These are phyloP conservation scores for Nomada flava DNA, from an alignment of 2,888 invertebrate genomes.

Conservation along the genomic window DNA sequence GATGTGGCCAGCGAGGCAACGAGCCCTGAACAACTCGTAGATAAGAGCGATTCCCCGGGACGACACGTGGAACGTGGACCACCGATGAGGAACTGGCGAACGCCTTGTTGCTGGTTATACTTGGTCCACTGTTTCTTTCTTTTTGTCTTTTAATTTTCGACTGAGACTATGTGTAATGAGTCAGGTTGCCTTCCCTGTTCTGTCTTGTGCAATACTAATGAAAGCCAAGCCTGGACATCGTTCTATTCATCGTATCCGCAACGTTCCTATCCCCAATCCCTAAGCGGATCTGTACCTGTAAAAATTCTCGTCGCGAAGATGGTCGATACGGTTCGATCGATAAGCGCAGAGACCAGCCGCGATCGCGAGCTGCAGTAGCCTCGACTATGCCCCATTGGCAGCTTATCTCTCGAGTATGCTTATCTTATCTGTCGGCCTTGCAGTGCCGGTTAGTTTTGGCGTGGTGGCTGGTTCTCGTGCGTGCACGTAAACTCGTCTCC, in stretches of 20 bases:
- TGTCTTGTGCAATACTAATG: too few species aligned
- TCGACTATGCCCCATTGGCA: background rate
- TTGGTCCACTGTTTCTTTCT: too few species aligned
- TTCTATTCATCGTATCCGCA: too few species aligned
- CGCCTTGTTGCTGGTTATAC: too few species aligned
- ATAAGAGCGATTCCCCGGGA: conserved; percentile 24
- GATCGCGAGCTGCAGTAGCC: background rate
- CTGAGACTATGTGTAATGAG: too few species aligned
- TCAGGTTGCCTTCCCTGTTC: too few species aligned
- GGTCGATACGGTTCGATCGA: conserved; percentile 6
- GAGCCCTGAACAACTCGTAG: conserved; percentile 58
- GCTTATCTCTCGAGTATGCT: background rate
- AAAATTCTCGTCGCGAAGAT: background rate
- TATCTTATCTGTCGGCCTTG: conserved; percentile 41
- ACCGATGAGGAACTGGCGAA: too few species aligned
- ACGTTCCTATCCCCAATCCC: background rate
- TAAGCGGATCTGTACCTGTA: too few species aligned
- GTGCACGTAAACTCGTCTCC: conserved; percentile 57
- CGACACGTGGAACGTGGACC: conserved; percentile 35
- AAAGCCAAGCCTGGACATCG: too few species aligned
- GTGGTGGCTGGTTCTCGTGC: conserved; percentile 38
- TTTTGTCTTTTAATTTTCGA: too few species aligned
- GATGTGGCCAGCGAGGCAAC: conserved; percentile 66
- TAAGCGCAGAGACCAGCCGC: background rate
- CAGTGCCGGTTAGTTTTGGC: conserved; percentile 16